Evolutionary conservation across 2,888 invertebrate genomes (phyloP).

Genomic region (Volucella bombylans): DNA sequence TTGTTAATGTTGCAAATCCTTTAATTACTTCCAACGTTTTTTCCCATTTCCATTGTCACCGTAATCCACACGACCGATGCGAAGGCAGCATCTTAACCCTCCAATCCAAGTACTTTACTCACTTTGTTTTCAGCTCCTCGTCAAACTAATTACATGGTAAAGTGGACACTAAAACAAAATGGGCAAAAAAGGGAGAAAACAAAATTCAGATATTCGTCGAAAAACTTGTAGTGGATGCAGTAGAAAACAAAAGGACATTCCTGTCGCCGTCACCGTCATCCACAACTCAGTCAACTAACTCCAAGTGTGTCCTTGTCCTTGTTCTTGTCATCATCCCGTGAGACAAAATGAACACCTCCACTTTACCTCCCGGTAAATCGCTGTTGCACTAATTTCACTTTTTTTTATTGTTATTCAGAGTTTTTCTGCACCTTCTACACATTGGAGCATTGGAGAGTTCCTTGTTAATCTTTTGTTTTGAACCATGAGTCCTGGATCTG

Average conservation of each 20-base stretch:
- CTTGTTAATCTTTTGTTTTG: slow-evolving; percentile 61
- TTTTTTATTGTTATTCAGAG: background rate
- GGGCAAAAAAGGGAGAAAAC: slow-evolving; percentile 22
- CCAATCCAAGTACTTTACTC: slow-evolving; percentile 44
- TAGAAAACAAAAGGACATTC: slow-evolving; percentile 64
- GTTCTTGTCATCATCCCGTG: slow-evolving; percentile 56
- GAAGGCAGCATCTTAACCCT: slow-evolving; percentile 16
- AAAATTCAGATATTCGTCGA: slow-evolving; percentile 7
- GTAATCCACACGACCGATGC: slow-evolving; percentile 38
- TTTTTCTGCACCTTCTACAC: slow-evolving; percentile 52
- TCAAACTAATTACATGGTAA: slow-evolving; percentile 70
- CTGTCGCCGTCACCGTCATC: slow-evolving; percentile 47
- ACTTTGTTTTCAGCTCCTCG: slow-evolving; percentile 41
- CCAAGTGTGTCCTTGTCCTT: slow-evolving; percentile 66
- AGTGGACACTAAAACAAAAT: slow-evolving; percentile 52
- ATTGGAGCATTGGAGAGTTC: slow-evolving; percentile 2
- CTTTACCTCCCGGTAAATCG: slow-evolving; percentile 25
- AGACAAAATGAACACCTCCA: slow-evolving; percentile 55
- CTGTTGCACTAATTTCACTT: slow-evolving; percentile 42
- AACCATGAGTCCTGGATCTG: slow-evolving; percentile 6
- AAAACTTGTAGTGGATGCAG: slow-evolving; percentile 59
- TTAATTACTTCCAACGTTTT: slow-evolving; percentile 48
- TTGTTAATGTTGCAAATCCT: slow-evolving; percentile 44
- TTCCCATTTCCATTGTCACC: slow-evolving; percentile 17
- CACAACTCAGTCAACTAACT: slow-evolving; percentile 60